phyloP scores from a whole-genome alignment of 2,797 vertebrate genomes.

The Sylvia borin region DNA sequence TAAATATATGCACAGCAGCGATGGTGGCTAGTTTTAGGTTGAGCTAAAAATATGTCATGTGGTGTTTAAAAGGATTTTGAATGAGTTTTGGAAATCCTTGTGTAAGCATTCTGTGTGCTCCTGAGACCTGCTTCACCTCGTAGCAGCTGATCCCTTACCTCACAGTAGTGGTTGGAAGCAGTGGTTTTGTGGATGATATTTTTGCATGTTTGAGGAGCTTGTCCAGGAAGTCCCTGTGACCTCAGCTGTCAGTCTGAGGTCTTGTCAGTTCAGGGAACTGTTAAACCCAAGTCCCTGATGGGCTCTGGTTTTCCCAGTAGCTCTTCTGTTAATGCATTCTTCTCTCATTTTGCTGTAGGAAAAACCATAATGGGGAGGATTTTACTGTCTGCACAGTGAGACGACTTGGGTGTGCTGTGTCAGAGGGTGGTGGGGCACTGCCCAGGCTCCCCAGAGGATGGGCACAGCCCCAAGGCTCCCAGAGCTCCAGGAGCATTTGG shows the following conservation, averaged over 20 bases:
- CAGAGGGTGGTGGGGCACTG: background rate
- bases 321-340: background rate
- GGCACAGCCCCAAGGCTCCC: background rate
- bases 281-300: background rate
- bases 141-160: background rate
- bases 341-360: background rate
- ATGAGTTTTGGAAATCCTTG: background rate
- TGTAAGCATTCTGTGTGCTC: background rate
- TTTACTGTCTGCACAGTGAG: background rate
- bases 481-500: background rate
- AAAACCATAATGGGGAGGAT: background rate
- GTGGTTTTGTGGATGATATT: background rate
- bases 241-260: background rate
- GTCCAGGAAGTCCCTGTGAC: accelerated
- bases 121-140: background rate
- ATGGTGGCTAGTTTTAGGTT: conserved; percentile 23
- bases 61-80: conserved; percentile 1
- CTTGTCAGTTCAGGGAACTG: background rate
- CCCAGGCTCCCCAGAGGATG: background rate
- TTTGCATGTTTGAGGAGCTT: background rate
- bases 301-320: background rate
- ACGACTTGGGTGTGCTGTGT: background rate
- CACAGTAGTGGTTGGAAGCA: background rate
- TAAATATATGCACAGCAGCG: background rate
- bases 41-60: conserved; percentile 1